A percentile compares a stretch with the other conserved stretches of the same genome.
Evolutionary conservation across 2,888 invertebrate species (phyloP).

Genomic region (Melanchra persicariae): DNA sequence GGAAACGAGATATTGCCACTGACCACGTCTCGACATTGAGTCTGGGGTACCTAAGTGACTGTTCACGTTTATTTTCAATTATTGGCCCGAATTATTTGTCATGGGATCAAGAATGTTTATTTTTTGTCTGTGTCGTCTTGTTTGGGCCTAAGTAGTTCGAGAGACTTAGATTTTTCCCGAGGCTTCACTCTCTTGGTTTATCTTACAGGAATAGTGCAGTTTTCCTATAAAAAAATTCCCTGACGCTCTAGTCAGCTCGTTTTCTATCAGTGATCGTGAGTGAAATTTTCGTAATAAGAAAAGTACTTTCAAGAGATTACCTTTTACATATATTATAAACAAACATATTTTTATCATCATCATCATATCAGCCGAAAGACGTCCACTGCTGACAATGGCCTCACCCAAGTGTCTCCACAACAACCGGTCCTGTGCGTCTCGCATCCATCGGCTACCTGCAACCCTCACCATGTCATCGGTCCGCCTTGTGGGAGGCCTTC

Average conservation of each 20-base stretch:
- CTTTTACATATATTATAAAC: neutral
- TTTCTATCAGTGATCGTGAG: too few species aligned
- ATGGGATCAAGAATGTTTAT: constrained; percentile 47
- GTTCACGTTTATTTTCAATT: constrained; percentile 68
- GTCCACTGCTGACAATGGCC: too few species aligned
- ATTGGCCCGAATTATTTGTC: constrained; percentile 65
- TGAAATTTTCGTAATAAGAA: neutral
- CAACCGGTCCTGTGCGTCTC: too few species aligned
- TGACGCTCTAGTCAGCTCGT: too few species aligned
- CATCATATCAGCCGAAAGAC: too few species aligned
- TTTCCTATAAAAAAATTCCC: neutral
- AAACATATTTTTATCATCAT: too few species aligned
- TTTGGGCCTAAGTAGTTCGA: neutral
- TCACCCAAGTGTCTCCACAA: too few species aligned
- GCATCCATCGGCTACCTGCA: too few species aligned
- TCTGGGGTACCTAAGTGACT: constrained; percentile 61
- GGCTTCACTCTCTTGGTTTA: neutral
- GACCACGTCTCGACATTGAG: constrained; percentile 80
- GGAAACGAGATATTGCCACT: constrained; percentile 81
- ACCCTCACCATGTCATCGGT: too few species aligned
- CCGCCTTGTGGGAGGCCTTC: too few species aligned
- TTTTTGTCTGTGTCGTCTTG: too few species aligned
- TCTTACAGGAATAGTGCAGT: neutral
- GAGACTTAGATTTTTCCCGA: neutral
- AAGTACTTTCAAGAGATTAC: neutral